phyloP scores from a whole-genome alignment of 1,140 invertebrate genomes.

The Bombus balteatus region DNA sequence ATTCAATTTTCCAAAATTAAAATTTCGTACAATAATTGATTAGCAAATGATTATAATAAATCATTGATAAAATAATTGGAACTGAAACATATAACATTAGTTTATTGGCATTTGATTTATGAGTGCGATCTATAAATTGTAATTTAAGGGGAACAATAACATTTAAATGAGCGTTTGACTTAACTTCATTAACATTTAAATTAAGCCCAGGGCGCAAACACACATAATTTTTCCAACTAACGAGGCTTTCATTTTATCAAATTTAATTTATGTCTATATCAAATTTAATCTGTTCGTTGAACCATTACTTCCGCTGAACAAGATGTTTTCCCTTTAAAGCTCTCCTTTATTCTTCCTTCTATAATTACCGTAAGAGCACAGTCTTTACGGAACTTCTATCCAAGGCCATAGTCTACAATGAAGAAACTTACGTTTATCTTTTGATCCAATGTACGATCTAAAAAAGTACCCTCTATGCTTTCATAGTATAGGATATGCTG shows the following conservation, averaged over 20 bases:
- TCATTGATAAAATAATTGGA: neutral
- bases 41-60: neutral
- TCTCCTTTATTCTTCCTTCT: neutral
- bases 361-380: neutral
- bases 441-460: conserved; percentile 23
- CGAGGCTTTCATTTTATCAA: too few species aligned
- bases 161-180: too few species aligned
- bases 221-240: too few species aligned
- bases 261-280: too few species aligned
- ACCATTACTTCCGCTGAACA: neutral
- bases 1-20: neutral
- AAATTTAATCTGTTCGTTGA: neutral
- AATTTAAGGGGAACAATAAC: neutral
- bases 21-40: neutral
- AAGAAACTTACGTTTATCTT: conserved; percentile 46
- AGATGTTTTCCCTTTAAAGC: neutral
- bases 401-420: conserved; percentile 16
- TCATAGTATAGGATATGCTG: conserved; percentile 24
- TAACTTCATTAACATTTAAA: too few species aligned
- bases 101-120: neutral
- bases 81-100: neutral
- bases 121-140: neutral
- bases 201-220: too few species aligned
- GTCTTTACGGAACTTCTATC: neutral
- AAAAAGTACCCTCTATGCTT: conserved; percentile 12